Percentiles rank a stretch among this genome's conserved stretches.
Evolutionary conservation across 2,113 vertebrate genomes (phyloP).

Genomic region (Formicarius rufipectus): DNA sequence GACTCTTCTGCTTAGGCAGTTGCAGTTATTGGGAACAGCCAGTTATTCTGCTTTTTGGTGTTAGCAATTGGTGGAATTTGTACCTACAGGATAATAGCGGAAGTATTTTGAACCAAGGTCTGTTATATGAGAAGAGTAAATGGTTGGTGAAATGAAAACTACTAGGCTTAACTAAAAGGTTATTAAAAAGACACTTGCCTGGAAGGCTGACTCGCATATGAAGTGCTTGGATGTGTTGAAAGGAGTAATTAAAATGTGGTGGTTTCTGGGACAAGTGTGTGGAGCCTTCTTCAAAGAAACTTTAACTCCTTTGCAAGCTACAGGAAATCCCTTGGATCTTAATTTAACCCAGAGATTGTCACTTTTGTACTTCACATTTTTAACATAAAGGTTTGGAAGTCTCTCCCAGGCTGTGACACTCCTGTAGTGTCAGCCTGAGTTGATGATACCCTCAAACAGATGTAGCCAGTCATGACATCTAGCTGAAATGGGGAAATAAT

Average conservation of each 20-base stretch:
- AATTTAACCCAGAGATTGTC: not conserved
- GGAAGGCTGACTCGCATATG: slow-evolving; percentile 5
- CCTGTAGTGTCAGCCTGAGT: not conserved
- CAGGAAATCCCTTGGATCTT: not conserved
- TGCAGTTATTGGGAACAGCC: not conserved
- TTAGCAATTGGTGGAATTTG: not conserved
- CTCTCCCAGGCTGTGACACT: not conserved
- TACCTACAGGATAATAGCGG: not conserved
- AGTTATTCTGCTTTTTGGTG: not conserved
- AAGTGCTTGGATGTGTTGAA: slow-evolving; percentile 31
- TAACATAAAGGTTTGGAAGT: not conserved
- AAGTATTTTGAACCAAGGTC: slow-evolving; percentile 9
- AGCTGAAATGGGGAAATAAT: not conserved
- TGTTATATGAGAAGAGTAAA: slow-evolving; percentile 35
- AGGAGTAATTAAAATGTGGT: not conserved
- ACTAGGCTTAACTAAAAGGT: slow-evolving; percentile 27
- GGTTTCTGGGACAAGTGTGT: not conserved
- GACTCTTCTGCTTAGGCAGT: slow-evolving; percentile 42
- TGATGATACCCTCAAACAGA: not conserved
- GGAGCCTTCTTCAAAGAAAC: not conserved
- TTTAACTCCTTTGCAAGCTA: not conserved
- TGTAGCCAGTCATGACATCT: not conserved
- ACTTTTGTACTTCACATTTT: not conserved
- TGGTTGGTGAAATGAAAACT: slow-evolving; percentile 50
- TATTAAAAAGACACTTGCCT: slow-evolving; percentile 36